These are phyloP conservation scores for Lophura nycthemera DNA, from an alignment of 2,113 vertebrate species.

Conservation along the genomic window DNA sequence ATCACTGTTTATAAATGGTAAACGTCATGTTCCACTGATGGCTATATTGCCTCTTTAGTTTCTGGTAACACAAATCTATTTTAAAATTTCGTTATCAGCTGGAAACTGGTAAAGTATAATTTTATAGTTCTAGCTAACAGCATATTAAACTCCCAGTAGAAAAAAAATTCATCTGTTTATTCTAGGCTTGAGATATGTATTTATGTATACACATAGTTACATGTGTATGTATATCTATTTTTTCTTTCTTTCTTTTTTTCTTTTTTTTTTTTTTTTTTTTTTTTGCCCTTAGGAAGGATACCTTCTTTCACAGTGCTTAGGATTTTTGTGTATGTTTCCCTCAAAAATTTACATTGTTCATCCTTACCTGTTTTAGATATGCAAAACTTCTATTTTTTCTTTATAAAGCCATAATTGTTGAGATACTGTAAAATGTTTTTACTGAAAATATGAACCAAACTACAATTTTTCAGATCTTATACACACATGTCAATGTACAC, in stretches of 20 bases:
- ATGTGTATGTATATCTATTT: neutral
- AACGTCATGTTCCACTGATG: neutral
- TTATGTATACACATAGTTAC: neutral
- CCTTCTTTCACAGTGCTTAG: neutral
- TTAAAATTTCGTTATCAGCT: neutral
- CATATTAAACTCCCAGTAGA: neutral
- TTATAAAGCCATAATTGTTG: neutral
- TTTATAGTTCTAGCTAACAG: neutral
- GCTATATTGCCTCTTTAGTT: neutral
- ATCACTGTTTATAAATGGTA: neutral
- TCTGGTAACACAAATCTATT: neutral
- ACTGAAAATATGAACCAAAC: fast-evolving
- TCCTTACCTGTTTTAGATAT: neutral
- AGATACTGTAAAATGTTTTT: neutral
- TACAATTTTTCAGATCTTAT: neutral
- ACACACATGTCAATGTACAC: neutral
- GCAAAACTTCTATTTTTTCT: neutral
- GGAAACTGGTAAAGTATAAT: neutral
- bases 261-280: neutral
- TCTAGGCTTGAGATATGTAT: neutral
- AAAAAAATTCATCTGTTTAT: neutral
- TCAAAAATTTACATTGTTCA: neutral
- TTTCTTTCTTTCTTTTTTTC: neutral
- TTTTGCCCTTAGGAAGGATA: too few species aligned
- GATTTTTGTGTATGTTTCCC: neutral